Evolutionary conservation across 2,113 vertebrate species (phyloP), one percentile per base, ranked within the genome.

Genomic region (Mormyrus lacerda): DNA sequence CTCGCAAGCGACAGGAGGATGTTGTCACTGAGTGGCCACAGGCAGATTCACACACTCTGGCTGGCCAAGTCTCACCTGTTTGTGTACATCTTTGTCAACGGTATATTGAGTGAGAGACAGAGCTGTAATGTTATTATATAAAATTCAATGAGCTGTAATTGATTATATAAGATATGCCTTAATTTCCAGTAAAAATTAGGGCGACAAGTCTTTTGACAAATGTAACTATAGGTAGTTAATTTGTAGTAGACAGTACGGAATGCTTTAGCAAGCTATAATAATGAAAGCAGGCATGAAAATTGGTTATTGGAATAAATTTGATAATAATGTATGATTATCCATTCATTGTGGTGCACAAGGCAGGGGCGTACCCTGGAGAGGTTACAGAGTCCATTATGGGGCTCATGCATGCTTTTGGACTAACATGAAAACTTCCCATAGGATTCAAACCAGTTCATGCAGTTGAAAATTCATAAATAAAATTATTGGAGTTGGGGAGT

Each of bases 51-150:
- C 45, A 86, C 48, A 35, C n/a, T 86, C 13, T 47, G 24, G 19
- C 42, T 21, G 8, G 82, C 82, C 82, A 47, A 47, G 42, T 84
- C 44, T 84, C 82, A 84, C 82, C 82, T 84, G 82, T 84, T 84
- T 47, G 82, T 47, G 44, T 84, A 79, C 73, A 79, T 79, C 73
- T 79, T 19, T 79, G 73, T 79, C 73, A 79, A 42, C 13, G 35
- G 73, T 79, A 35, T 79, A 13, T 42, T 19, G 73, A 79, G 31
- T 42, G 73, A 79, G 35, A 79, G 73, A 79, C 35, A 79, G 73
- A 42, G 73, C 73, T 79, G 73, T 35, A 79, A 79, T 21, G 19
- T 79, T n/a, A 79, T 79, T 79, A 79, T 17, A 42, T 79, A 42
- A 79, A 27, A 79, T 79, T 79, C 35, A 35, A 39, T 79, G 73